These are phyloP conservation scores for Spongilla lacustris DNA, from an alignment of 37 sponge, comb jelly and placozoan species.

Conservation along the genomic window DNA sequence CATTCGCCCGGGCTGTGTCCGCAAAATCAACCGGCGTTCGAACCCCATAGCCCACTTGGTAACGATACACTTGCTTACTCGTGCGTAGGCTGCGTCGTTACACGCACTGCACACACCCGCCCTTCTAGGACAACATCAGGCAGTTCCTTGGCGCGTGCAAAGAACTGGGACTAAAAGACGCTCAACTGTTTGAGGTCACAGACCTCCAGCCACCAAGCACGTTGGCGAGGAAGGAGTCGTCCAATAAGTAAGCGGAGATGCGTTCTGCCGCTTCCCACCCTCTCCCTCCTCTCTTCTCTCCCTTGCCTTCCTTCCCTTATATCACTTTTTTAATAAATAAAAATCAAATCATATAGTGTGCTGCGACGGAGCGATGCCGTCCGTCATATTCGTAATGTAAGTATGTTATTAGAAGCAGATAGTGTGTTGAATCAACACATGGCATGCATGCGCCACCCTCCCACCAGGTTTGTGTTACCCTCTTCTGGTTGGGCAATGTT, in stretches of 20 bases:
- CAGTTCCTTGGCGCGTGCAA: conserved; percentile 78
- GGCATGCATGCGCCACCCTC: too few species aligned
- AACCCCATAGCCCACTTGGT: conserved; percentile 80
- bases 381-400: too few species aligned
- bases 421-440: too few species aligned
- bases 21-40: conserved; percentile 54
- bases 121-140: conserved; percentile 77
- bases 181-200: conserved; percentile 82
- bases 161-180: conserved; percentile 67
- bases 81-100: neutral
- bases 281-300: too few species aligned
- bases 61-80: neutral
- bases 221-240: too few species aligned
- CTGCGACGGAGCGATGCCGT: too few species aligned
- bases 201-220: conserved; percentile 76
- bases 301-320: too few species aligned
- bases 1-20: conserved; percentile 69
- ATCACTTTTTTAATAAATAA: too few species aligned
- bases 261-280: too few species aligned
- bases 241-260: too few species aligned
- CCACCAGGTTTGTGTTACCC: conserved; percentile 73
- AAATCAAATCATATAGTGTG: too few species aligned
- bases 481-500: conserved; percentile 85
- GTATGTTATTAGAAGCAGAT: too few species aligned
- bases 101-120: neutral